Evolutionary conservation across 2,888 invertebrate genomes (phyloP).

Genomic region (Lasiommata megera): DNA sequence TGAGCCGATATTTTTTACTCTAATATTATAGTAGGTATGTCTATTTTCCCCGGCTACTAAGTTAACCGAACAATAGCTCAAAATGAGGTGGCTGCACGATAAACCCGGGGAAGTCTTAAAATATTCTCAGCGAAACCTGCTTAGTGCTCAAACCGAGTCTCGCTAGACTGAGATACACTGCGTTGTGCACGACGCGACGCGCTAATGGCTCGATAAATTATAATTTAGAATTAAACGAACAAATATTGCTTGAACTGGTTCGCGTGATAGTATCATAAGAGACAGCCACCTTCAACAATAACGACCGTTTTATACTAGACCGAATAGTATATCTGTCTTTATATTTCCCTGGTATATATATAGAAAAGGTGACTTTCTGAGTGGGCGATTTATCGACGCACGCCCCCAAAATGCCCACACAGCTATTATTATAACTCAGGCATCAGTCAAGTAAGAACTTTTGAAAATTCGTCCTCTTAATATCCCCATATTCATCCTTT

Average conservation of each 20-base stretch:
- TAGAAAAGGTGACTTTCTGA: too few relatives aligned
- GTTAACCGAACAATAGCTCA: slow-evolving; percentile 49
- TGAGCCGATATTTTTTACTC: too few relatives aligned
- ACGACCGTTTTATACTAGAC: neutral
- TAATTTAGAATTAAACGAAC: slow-evolving; percentile 42
- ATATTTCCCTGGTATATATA: too few relatives aligned
- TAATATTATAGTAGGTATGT: neutral
- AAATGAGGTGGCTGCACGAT: slow-evolving; percentile 56
- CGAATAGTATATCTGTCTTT: neutral
- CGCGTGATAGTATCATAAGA: slow-evolving; percentile 15
- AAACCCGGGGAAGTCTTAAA: slow-evolving; percentile 14
- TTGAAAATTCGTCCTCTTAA: too few relatives aligned
- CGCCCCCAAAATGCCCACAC: too few relatives aligned
- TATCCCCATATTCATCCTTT: too few relatives aligned
- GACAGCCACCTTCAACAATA: slow-evolving; percentile 9
- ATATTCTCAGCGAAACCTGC: slow-evolving; percentile 13
- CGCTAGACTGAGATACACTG: slow-evolving; percentile 18
- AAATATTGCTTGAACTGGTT: slow-evolving; percentile 25
- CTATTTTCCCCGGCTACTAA: neutral
- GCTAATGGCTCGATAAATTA: slow-evolving; percentile 65
- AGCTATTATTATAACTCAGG: too few relatives aligned
- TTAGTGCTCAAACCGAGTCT: neutral
- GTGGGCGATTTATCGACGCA: too few relatives aligned
- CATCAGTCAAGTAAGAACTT: too few relatives aligned
- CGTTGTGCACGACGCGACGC: slow-evolving; percentile 24